Percentiles rank a stretch among this genome's conserved stretches.
phyloP scores from a whole-genome alignment of 2,113 vertebrate genomes.

The Mirza zaza region DNA sequence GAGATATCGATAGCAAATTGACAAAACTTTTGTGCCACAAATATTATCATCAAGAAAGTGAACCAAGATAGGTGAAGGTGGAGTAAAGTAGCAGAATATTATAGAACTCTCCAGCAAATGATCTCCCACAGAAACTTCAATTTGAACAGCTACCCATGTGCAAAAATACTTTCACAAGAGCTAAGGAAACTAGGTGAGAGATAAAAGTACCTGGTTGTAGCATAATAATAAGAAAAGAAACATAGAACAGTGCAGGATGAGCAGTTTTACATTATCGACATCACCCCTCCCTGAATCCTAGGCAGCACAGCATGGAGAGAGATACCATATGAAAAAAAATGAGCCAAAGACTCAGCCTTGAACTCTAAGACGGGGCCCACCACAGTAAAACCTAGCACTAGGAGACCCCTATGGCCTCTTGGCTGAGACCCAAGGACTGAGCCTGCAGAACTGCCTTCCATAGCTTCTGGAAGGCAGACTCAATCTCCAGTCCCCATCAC shows the following conservation, averaged over 20 bases:
- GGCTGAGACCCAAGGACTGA: too few relatives aligned
- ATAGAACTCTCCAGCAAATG: neutral
- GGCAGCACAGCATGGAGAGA: neutral
- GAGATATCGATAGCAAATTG: neutral
- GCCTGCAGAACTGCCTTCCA: too few relatives aligned
- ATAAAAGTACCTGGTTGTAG: neutral
- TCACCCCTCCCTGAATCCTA: neutral
- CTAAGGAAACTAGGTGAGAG: neutral
- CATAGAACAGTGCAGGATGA: neutral
- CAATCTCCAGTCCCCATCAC: too few relatives aligned
- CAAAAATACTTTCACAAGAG: neutral
- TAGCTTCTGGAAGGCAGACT: too few relatives aligned
- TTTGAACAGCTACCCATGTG: neutral
- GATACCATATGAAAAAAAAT: neutral
- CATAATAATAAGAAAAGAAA: neutral
- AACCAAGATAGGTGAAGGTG: neutral
- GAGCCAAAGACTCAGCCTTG: neutral
- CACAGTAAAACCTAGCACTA: too few relatives aligned
- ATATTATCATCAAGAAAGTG: neutral
- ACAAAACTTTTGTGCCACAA: neutral
- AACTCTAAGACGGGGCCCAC: neutral
- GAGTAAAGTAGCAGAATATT: neutral
- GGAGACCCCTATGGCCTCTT: too few relatives aligned
- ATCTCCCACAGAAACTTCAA: neutral
- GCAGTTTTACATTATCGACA: neutral